Evolutionary conservation across 2,113 vertebrate species (phyloP), one percentile per base, ranked within the genome.

Genomic region (Hydrolagus affinis): DNA sequence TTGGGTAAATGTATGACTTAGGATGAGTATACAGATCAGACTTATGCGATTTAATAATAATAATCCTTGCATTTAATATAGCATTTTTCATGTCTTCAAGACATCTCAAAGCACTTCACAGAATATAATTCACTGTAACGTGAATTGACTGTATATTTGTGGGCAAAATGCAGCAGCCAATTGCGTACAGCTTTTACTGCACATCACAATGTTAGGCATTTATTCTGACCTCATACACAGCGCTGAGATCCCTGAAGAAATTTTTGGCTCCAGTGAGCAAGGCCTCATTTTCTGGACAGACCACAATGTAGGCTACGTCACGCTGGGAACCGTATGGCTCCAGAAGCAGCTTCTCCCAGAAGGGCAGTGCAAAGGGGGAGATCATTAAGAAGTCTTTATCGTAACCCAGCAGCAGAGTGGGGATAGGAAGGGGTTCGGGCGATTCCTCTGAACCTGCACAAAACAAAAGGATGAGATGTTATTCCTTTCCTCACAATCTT

Each of bases 181-280:
- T n/a, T n/a, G n/a, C n/a, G n/a, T n/a, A n/a, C n/a, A n/a, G n/a
- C n/a, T 44, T 44, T 44, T 44, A 44, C 44, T 44, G 44, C 44
- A 44, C 44, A 60, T 80, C 3, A 19, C 66, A 11, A 6, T 8
- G 23, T 30, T 83, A 66, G 66, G 25, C 62, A 64, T 83, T 83
- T 83, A 66, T 87, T 87, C 91, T 87, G 86, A 98, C 97, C 97
- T 99, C 97, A 0, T 98, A 99, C 64, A 98, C 97, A 86, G 97
- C 93, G 23, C 97, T 97, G 89, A 99, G 95, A 92, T 99, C 97
- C 93, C 95, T 96, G 93, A 99, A 97, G 93, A 98, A 99, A 90
- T 94, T 91, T 89, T 91, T 93, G 89, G 97, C 96, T 90, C 96
- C 96, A 12, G 96, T 91, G 91, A 98, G 92, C 89, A 99, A 94